Evolutionary conservation across 2,113 vertebrate genomes (phyloP).

Genomic region (Gambusia holbrooki): DNA sequence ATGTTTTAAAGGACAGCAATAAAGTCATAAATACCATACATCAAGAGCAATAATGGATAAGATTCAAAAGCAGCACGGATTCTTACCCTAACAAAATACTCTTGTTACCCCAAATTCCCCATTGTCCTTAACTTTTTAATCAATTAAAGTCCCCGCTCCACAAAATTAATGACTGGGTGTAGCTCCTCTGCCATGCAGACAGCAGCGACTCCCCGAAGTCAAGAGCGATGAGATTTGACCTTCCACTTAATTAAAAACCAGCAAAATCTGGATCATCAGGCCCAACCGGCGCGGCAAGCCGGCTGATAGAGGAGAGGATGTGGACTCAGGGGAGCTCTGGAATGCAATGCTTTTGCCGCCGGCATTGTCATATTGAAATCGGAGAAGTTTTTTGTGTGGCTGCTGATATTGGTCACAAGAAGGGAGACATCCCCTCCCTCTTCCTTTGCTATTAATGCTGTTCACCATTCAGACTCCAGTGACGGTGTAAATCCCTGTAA

Average conservation of each 20-base stretch:
- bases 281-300: conserved; percentile 39
- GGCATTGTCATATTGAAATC: conserved; percentile 80
- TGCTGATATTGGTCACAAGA: conserved; percentile 43
- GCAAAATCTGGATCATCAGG: conserved; percentile 76
- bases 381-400: conserved; percentile 43
- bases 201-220: conserved; percentile 75
- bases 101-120: conserved; percentile 49
- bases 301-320: conserved; percentile 50
- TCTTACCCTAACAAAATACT: conserved; percentile 42
- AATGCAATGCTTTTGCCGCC: conserved; percentile 74
- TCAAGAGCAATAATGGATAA: conserved; percentile 16
- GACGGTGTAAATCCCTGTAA: neutral
- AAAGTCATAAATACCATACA: neutral
- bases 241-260: conserved; percentile 83
- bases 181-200: conserved; percentile 70
- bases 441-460: neutral
- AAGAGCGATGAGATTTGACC: conserved; percentile 77
- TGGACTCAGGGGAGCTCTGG: conserved; percentile 47
- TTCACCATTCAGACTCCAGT: neutral
- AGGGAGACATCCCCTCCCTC: conserved; percentile 27
- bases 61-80: conserved; percentile 6
- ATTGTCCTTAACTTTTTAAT: conserved; percentile 74
- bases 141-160: conserved; percentile 72
- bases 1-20: neutral
- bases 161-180: conserved; percentile 78